These are phyloP conservation scores for Drosophila ironensis DNA, from an alignment of 1,140 invertebrate genomes.

Conservation along the genomic window DNA sequence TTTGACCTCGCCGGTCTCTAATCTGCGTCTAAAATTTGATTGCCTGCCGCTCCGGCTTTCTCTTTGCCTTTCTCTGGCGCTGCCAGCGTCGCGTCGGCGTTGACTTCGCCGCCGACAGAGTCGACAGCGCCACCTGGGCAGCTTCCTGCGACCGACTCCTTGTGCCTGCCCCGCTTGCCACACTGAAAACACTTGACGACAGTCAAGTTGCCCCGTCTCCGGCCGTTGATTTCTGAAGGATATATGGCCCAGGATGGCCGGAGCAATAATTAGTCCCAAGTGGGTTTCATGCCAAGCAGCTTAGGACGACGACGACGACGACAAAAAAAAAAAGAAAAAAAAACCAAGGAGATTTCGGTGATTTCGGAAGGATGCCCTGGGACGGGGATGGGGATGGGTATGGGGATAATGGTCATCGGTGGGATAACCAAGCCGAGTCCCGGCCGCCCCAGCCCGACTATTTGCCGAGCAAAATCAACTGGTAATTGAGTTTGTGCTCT, in stretches of 20 bases:
- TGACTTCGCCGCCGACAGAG: no score
- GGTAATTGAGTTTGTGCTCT: slow-evolving; percentile 31
- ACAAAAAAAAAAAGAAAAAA: no score
- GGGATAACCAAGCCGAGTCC: slow-evolving; percentile 1
- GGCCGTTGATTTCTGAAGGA: slow-evolving; percentile 23
- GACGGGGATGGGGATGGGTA: background rate
- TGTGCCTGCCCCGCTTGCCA: background rate
- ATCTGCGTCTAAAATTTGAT: slow-evolving; percentile 72
- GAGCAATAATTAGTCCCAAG: slow-evolving; percentile 76
- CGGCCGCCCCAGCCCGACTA: slow-evolving; percentile 23
- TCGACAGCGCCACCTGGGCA: slow-evolving; percentile 29
- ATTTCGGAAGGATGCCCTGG: no score
- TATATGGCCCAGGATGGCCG: slow-evolving; percentile 7
- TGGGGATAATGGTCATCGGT: slow-evolving; percentile 1
- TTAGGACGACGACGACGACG: no score
- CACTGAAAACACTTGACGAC: slow-evolving; percentile 8
- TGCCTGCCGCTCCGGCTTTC: slow-evolving; percentile 24
- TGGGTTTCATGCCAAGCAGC: slow-evolving; percentile 62
- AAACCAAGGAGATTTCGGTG: no score
- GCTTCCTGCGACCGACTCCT: background rate
- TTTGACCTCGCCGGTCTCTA: slow-evolving; percentile 70
- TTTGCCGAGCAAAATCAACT: slow-evolving; percentile 27
- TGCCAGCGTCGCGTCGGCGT: background rate
- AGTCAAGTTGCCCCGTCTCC: slow-evolving; percentile 3
- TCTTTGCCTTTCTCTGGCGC: background rate